A percentile compares a stretch with the other conserved stretches of the same genome.
phyloP scores from a whole-genome alignment of 2,113 vertebrate genomes.

The Atlantisia rogersi region DNA sequence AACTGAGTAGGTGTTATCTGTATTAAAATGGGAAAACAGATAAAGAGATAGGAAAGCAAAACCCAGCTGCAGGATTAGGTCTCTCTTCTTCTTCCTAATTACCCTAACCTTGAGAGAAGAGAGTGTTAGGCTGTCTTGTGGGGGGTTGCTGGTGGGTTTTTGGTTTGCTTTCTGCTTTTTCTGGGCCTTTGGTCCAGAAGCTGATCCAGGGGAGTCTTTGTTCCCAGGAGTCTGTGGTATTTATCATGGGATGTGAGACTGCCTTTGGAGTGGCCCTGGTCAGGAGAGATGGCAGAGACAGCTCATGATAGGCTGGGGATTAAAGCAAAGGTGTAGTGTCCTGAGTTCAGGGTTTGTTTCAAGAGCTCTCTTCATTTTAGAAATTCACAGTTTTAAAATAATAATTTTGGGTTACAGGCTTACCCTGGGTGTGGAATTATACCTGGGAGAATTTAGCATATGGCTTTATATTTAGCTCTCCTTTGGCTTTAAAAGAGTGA shows the following conservation, averaged over 20 bases:
- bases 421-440: not conserved
- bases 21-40: not conserved
- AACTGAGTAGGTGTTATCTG: not conserved
- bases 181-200: not conserved
- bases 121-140: not conserved
- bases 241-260: not conserved
- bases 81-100: not conserved
- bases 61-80: not conserved
- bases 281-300: not conserved
- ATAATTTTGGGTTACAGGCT: not conserved
- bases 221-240: not conserved
- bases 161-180: not conserved
- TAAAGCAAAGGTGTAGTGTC: not conserved
- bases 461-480: not conserved
- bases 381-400: not conserved
- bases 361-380: not conserved
- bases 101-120: not conserved
- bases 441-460: not conserved
- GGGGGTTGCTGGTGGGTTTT: not conserved
- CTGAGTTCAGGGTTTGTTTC: not conserved
- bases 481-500: not conserved
- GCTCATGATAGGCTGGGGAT: not conserved
- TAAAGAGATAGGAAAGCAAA: not conserved
- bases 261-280: not conserved
- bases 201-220: fast-evolving